Base-by-base conservation (phyloP, 2,113 vertebrate species). In the Lepisosteus oculatus region DNA sequence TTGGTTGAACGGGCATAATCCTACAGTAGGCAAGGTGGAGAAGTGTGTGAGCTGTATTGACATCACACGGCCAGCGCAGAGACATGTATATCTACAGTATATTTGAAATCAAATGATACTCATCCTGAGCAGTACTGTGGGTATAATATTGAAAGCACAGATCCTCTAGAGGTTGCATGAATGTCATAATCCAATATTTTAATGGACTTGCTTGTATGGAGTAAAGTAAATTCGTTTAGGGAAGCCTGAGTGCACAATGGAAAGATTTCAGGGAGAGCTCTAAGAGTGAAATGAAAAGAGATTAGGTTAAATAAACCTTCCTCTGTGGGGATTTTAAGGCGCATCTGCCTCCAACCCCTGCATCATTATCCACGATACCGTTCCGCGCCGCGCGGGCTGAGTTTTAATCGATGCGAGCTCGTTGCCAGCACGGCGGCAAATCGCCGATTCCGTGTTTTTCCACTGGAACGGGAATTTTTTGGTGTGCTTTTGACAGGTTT, bases 221-320 rank as follows among this genome's bases (percentile, higher is more conserved):
- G 76, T 81, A 72, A 76, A 80, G 76, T 81, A 81, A 88, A 89
- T 90, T 89, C 82, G 89, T 90, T 89, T 88, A 82, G 81, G 74
- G 74, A 74, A 80, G 77, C 68, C 71, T 75, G 65, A 81, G 74
- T 78, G 78, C 66, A 71, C 41, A 55, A 65, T 65, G 57, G 14
- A 70, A 59, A 55, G 43, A 51, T 51, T 51, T 51, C 47, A 44
- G n/a, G 8, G 41, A 42, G 64, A 45, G 2, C 66, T 43, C 9
- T 55, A 42, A 51, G 75, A 75, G 68, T 72, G 66, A 75, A 84
- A 85, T 82, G 72, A 85, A 80, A 80, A 79, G 73, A 65, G 79
- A 83, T 82, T 77, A 81, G 78, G 57, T 43, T 15, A 75, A 74
- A 82, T 84, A 78, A 79, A 81, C 12, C 12, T 66, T 41, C n/a